Conservation (phyloP, 2,888 invertebrate genomes). For the Serrognathus titanus region DNA sequence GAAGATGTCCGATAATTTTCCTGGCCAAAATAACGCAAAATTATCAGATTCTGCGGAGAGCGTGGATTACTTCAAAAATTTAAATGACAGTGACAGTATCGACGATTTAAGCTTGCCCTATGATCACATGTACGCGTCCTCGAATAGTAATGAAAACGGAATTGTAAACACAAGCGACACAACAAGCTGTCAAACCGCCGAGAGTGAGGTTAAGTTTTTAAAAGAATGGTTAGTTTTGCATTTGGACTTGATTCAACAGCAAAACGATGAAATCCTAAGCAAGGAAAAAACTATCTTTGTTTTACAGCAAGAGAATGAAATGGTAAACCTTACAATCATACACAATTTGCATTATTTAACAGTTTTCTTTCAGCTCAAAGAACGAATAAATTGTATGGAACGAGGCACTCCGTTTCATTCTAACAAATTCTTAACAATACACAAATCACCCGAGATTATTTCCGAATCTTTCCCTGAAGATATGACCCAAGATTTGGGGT, state of each 20-base stretch:
- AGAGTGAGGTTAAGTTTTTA: constrained; percentile 63
- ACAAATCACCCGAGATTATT: constrained; percentile 17
- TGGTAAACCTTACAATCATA: constrained; percentile 51
- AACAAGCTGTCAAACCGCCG: constrained; percentile 43
- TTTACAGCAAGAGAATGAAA: constrained; percentile 74
- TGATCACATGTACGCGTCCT: constrained; percentile 72
- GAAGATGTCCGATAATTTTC: constrained; percentile 51
- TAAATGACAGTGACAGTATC: constrained; percentile 39
- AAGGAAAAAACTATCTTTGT: constrained; percentile 74
- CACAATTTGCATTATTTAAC: too few species aligned
- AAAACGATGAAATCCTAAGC: constrained; percentile 76
- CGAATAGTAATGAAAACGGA: constrained; percentile 50
- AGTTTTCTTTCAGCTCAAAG: constrained; percentile 38
- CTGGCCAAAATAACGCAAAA: constrained; percentile 41
- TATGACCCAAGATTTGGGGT: constrained; percentile 46
- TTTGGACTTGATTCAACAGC: constrained; percentile 85
- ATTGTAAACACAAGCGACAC: constrained; percentile 21
- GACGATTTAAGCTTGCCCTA: constrained; percentile 62
- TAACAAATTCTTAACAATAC: constrained; percentile 26
- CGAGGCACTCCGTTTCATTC: constrained; percentile 50
- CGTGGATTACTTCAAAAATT: constrained; percentile 32
- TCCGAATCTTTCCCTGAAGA: constrained; percentile 30
- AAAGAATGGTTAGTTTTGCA: constrained; percentile 80
- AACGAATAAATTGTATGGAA: constrained; percentile 65
- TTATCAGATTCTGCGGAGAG: constrained; percentile 38